Evolutionary conservation across 2,113 vertebrate genomes (phyloP), one percentile per base, ranked within the genome.

Genomic region (Thamnophis sirtalis): DNA sequence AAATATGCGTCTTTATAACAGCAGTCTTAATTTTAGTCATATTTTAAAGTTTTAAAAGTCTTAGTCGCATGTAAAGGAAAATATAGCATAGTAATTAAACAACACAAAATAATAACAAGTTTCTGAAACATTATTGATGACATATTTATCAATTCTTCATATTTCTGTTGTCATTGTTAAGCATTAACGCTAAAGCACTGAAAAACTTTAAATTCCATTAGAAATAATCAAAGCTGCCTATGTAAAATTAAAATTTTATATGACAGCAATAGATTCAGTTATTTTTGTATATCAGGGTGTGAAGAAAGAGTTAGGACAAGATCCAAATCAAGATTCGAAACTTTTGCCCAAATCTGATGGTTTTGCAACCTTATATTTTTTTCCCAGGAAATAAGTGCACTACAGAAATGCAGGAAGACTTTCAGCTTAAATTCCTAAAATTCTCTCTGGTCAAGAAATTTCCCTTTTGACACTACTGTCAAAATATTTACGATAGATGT

Each of bases 401-500:
- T 93, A 84, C 88, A 91, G 86, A 95, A 89, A 94, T 90, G 93
- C 5, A 92, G 88, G 87, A 91, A 94, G 92, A 95, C 91, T 90
- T 95, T 95, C 93, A 94, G 91, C 84, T 87, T 0, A 9, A 95
- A 94, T 93, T 96, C 94, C 93, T 95, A 94, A 96, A 94, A 94
- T 94, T 95, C 91, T 90, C 48, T 56, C 91, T 94, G 92, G 94
- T 96, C 89, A 94, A 95, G 91, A 95, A 95, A 93, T 92, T 94
- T 96, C 92, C 92, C 90, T 95, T 91, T 58, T 96, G 84, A 96
- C 95, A 95, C 91, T 93, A 89, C 53, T 96, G 84, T 90, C 94
- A 95, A 94, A 95, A 95, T 95, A 95, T 96, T 96, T 96, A 95
- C 0, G 0, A 63, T 33, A 94, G 91, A 92, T 95, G 93, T 91